Evolutionary conservation across 2,888 invertebrate species (phyloP), one percentile per base, ranked within the genome.

Genomic region (Yponomeuta plumbellus): DNA sequence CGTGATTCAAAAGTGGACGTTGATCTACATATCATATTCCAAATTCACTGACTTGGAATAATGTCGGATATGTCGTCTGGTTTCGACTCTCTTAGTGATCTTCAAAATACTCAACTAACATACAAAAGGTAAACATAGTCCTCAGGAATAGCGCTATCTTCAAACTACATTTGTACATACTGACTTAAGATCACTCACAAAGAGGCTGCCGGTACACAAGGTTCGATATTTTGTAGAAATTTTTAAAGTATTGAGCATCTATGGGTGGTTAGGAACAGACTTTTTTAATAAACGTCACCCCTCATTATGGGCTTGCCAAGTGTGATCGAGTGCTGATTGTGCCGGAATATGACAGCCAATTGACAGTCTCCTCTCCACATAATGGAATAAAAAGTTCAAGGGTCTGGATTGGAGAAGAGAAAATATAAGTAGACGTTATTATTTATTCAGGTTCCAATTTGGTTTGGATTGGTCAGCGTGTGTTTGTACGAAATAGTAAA

Each of bases 331-430:
- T 77, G 78, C 68, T 77, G 77, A 84, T 85, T 86, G 84, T 84
- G 71, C 77, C 22, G 71, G 74, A 82, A 84, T 87, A 84, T 88
- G 90, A 90, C 88, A 86, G 80, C 73, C 83, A 81, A 87, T 85
- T 87, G 90, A 86, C 88, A 84, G 83, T 74, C 40, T 44, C 44
- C 67, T 77, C 74, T 78, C 78, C 76, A 78, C 79, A 80, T 83
- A 82, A 86, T 83, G 75, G 80, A 81, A 84, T 84, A 57, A 65
- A 11, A 23, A 56, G 26, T 56, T 65, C 65, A 34, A 65, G 26
- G 22, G 63, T 52, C 17, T 52, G 8, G 44, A 52, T 17, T 59
- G 23, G 21, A 21, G 59, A 59, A 20, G 59, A 59, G 22, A 59
- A 17, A 17, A 52, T 52, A 52, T 13, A 52, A 17, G 44, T 52